Conservation (phyloP, 2,888 invertebrate genomes). For the Stramonita haemastoma region DNA sequence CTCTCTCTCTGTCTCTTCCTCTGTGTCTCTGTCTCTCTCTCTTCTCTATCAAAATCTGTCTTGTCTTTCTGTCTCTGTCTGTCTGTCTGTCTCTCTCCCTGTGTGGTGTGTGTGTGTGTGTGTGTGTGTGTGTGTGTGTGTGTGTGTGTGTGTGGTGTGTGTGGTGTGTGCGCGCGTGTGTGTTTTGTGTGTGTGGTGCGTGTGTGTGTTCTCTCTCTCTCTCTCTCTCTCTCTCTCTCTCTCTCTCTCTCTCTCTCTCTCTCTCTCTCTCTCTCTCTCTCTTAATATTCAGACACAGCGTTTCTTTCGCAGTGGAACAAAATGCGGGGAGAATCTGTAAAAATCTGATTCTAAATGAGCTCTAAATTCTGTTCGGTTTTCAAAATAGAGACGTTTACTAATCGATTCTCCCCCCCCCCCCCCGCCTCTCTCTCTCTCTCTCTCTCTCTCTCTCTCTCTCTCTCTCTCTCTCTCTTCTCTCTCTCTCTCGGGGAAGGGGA, state of each 20-base stretch:
- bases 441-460: background rate
- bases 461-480: background rate
- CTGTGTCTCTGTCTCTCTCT: background rate
- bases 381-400: too few species aligned
- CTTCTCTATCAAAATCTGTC: background rate
- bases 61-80: background rate
- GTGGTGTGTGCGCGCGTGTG: background rate
- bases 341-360: too few species aligned
- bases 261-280: slow-evolving; percentile 11
- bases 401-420: background rate
- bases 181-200: too few species aligned
- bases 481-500: too few species aligned
- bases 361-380: too few species aligned
- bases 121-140: background rate
- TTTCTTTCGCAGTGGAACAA: too few species aligned
- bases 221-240: background rate
- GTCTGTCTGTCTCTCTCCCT: slow-evolving; percentile 9
- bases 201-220: background rate
- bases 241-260: background rate
- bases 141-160: background rate
- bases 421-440: background rate
- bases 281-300: background rate
- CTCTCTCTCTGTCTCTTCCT: background rate
- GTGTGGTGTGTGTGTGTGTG: background rate
- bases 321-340: too few species aligned